Evolutionary conservation across 1,140 invertebrate genomes (phyloP).

Genomic region (Pseudoatta argentina): DNA sequence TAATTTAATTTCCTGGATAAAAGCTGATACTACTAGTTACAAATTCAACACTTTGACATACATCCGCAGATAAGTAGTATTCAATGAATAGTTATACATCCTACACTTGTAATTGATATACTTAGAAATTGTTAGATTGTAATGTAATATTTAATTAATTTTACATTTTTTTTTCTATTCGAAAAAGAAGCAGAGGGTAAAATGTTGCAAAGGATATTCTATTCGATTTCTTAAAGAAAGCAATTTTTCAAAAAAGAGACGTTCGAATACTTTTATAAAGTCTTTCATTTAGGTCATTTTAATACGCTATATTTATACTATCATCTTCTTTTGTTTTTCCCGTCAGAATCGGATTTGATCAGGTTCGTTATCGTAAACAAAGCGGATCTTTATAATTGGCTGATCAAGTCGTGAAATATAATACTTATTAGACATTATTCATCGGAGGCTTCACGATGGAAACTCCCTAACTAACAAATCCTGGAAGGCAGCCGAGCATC

Average conservation of each 20-base stretch:
- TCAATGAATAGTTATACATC: neutral
- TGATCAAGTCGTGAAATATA: constrained; percentile 38
- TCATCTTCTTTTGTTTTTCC: neutral
- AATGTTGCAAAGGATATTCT: neutral
- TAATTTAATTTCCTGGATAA: constrained; percentile 27
- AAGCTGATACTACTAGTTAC: neutral
- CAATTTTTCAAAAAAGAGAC: neutral
- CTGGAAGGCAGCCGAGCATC: constrained; percentile 15
- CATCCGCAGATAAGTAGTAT: neutral
- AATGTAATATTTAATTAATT: neutral
- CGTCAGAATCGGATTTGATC: constrained; percentile 8
- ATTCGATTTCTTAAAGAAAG: neutral
- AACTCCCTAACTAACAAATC: constrained; percentile 20
- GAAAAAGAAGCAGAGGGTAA: neutral
- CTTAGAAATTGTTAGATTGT: neutral
- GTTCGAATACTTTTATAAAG: neutral
- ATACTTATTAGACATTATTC: constrained; percentile 35
- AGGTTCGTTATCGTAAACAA: constrained; percentile 43
- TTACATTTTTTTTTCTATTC: neutral
- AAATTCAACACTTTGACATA: constrained; percentile 8
- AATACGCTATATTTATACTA: neutral
- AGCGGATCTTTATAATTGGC: constrained; percentile 35
- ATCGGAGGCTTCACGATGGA: neutral
- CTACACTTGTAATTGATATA: neutral
- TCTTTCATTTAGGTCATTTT: neutral